Evolutionary conservation across 35 echinoderm and acorn worm genomes (phyloP).

Genomic region (Strongylocentrotus purpuratus): DNA sequence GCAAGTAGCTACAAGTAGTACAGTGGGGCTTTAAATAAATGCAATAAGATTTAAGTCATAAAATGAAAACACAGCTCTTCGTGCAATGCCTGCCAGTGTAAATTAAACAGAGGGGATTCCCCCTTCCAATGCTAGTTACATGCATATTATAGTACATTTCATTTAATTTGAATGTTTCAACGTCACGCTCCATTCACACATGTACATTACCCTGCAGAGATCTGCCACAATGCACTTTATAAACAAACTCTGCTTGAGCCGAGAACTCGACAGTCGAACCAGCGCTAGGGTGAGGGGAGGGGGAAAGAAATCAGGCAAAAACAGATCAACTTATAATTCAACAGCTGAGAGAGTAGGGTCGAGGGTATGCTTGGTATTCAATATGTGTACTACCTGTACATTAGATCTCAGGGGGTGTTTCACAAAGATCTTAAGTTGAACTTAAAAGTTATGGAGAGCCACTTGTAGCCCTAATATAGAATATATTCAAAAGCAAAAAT

Average conservation of each 20-base stretch:
- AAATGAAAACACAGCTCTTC: background rate
- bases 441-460: too few relatives aligned
- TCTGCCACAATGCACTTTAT: conserved; percentile 32
- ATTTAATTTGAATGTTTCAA: background rate
- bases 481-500: too few relatives aligned
- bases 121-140: background rate
- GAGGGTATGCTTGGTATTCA: background rate
- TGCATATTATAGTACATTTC: background rate
- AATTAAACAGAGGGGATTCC: background rate
- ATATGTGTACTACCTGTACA: background rate
- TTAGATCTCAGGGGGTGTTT: too few relatives aligned
- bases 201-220: conserved; percentile 31
- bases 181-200: conserved; percentile 2
- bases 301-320: conserved; percentile 40
- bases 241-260: conserved; percentile 30
- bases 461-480: too few relatives aligned
- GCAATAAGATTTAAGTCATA: background rate
- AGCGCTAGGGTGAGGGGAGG: conserved; percentile 36
- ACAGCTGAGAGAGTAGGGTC: background rate
- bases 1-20: too few relatives aligned
- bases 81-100: background rate
- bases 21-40: too few relatives aligned
- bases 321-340: background rate
- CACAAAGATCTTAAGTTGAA: too few relatives aligned
- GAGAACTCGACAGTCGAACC: conserved; percentile 8